Percentiles rank a stretch among this genome's conserved stretches.
Evolutionary conservation across 2,888 invertebrate genomes (phyloP).

Genomic region (Balanococcus diminutus): DNA sequence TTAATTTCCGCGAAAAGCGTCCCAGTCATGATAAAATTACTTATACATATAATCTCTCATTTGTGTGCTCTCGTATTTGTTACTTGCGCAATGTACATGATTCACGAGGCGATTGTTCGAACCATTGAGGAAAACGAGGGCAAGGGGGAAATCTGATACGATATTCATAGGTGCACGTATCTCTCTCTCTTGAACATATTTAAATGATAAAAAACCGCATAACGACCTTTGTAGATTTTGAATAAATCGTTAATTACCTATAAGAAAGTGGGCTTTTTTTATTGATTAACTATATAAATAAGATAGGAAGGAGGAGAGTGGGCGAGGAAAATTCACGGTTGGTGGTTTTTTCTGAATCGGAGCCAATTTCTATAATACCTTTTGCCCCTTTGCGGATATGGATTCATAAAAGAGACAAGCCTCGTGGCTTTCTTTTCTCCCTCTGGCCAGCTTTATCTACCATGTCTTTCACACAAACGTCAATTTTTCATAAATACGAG

Average conservation of each 20-base stretch:
- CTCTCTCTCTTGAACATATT: background rate
- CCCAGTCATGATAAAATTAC: constrained; percentile 6
- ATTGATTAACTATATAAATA: background rate
- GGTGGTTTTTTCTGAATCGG: constrained; percentile 7
- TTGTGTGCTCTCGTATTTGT: background rate
- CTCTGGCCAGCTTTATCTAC: background rate
- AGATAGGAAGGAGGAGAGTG: background rate
- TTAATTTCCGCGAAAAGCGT: constrained; percentile 2
- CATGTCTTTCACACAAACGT: background rate
- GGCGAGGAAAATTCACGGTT: background rate
- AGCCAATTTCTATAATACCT: constrained; percentile 2
- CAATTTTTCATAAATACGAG: background rate
- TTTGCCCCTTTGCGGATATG: background rate
- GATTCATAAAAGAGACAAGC: background rate
- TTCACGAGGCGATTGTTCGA: background rate
- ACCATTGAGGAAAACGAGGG: no score
- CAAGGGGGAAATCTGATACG: background rate
- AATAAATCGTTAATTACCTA: background rate
- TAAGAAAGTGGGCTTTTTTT: background rate
- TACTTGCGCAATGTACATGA: no score
- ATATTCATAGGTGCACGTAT: background rate
- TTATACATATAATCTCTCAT: background rate
- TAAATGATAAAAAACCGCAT: background rate
- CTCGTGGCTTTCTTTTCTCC: background rate
- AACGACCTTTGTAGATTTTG: background rate